Percentiles rank a stretch among this genome's conserved stretches.
Conservation (phyloP, 2,888 invertebrate genomes). For the Ectobius pallidus region DNA sequence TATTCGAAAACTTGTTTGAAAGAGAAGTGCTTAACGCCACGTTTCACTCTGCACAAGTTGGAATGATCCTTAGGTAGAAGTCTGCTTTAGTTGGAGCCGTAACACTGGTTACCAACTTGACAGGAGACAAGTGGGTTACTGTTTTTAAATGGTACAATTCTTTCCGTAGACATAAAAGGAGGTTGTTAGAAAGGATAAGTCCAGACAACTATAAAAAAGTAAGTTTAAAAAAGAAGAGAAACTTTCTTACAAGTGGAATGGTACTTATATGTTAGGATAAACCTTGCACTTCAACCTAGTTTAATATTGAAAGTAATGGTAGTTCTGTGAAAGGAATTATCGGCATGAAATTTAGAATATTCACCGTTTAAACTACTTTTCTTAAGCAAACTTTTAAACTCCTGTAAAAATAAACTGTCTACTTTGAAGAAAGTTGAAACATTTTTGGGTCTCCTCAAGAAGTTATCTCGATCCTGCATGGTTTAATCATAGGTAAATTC, state of each 20-base stretch:
- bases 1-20: slow-evolving; percentile 2
- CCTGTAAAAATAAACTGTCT: no score
- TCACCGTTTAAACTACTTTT: no score
- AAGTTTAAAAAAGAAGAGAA: no score
- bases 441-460: no score
- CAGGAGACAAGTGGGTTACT: slow-evolving; percentile 1
- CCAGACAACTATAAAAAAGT: no score
- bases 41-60: not conserved
- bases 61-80: not conserved
- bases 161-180: not conserved
- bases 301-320: not conserved
- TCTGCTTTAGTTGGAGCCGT: not conserved
- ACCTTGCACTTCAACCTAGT: not conserved
- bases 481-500: no score
- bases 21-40: not conserved
- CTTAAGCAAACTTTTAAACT: no score
- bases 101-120: not conserved
- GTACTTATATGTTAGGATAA: not conserved
- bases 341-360: not conserved
- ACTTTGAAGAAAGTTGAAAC: no score
- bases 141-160: slow-evolving; percentile 4
- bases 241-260: no score
- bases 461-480: no score
- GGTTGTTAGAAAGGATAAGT: not conserved
- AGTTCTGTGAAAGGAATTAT: not conserved